Conservation (phyloP, 2,113 vertebrate species). For the Sebastes fasciatus region DNA sequence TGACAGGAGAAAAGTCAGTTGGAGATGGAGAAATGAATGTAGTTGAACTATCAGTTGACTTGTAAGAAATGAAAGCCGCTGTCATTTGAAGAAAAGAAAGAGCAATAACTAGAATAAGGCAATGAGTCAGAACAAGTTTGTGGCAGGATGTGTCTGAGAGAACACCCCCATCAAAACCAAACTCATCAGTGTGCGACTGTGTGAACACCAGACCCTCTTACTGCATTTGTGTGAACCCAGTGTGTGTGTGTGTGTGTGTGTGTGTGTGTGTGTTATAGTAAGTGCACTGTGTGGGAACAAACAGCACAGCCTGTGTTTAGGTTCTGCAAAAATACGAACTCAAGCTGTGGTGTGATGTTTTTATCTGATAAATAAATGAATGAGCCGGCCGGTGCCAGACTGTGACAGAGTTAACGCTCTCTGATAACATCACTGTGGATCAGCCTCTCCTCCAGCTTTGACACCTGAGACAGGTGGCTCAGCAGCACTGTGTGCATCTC, state of each 20-base stretch:
- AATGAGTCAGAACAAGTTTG: neutral
- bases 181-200: neutral
- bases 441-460: neutral
- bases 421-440: constrained; percentile 48
- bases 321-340: constrained; percentile 26
- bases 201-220: neutral
- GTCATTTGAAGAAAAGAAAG: too few species aligned
- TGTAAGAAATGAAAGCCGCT: neutral
- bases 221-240: neutral
- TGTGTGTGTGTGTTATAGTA: neutral
- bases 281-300: neutral
- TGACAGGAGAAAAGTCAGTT: too few species aligned
- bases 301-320: neutral
- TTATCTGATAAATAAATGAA: constrained; percentile 75
- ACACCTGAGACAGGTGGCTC: constrained; percentile 31
- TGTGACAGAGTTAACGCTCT: constrained; percentile 20
- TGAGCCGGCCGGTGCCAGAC: constrained; percentile 21
- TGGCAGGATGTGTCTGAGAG: neutral
- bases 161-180: neutral
- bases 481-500: constrained; percentile 9
- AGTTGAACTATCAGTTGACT: neutral
- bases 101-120: neutral
- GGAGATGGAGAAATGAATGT: neutral
- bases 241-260: neutral
- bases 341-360: constrained; percentile 36